phyloP scores from a whole-genome alignment of 2,797 vertebrate genomes.

The Crenuchus spilurus region DNA sequence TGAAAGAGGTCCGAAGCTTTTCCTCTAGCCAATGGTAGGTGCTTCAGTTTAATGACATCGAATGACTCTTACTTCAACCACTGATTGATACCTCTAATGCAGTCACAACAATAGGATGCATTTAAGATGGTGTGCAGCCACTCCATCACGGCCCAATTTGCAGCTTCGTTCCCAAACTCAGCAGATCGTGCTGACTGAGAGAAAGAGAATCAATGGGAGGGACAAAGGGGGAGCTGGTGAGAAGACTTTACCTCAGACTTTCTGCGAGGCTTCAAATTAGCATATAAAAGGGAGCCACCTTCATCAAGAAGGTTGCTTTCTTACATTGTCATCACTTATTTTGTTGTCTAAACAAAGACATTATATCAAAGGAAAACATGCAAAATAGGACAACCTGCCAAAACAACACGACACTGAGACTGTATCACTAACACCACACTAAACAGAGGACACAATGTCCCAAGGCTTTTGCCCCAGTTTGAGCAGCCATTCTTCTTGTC shows the following conservation, averaged over 20 bases:
- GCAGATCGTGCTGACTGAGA: neutral
- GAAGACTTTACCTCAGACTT: neutral
- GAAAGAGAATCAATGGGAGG: neutral
- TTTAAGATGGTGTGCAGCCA: neutral
- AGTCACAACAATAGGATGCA: neutral
- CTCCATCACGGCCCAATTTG: constrained; percentile 33
- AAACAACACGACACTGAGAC: too few relatives aligned
- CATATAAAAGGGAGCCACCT: neutral
- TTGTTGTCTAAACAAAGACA: neutral
- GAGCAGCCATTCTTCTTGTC: too few relatives aligned
- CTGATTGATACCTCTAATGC: neutral
- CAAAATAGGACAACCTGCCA: neutral
- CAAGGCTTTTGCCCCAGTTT: too few relatives aligned
- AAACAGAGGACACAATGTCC: too few relatives aligned
- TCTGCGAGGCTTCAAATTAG: neutral
- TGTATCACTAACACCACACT: too few relatives aligned
- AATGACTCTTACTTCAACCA: constrained; percentile 6
- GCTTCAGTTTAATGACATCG: constrained; percentile 4
- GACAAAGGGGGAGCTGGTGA: neutral
- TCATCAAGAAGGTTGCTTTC: neutral
- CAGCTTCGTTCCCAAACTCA: neutral
- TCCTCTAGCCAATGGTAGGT: too few relatives aligned
- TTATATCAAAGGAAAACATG: neutral
- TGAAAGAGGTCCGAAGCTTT: too few relatives aligned
- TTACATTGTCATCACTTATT: neutral